phyloP scores from a whole-genome alignment of 2,888 invertebrate species.

The Quadroppia sp. region DNA sequence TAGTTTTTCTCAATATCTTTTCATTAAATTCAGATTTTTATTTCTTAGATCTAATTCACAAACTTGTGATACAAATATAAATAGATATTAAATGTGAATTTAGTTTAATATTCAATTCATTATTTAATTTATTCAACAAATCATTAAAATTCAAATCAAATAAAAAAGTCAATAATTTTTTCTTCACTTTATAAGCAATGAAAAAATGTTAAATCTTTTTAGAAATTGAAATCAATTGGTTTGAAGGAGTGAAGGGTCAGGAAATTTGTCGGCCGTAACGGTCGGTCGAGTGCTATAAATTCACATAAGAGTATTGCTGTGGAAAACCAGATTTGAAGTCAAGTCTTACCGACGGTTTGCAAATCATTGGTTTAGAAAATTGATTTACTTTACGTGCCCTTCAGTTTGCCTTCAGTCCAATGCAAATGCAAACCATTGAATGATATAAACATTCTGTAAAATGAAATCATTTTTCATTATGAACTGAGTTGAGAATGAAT shows the following conservation, averaged over 20 bases:
- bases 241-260: conserved; percentile 12
- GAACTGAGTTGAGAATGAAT: neutral
- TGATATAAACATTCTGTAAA: neutral
- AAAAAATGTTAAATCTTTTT: neutral
- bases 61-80: no score
- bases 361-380: conserved; percentile 31
- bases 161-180: neutral
- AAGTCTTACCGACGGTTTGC: conserved; percentile 15
- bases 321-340: conserved; percentile 17
- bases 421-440: neutral
- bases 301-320: conserved; percentile 19
- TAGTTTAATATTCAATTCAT: no score
- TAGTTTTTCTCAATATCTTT: neutral
- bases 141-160: neutral
- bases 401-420: neutral
- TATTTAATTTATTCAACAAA: no score
- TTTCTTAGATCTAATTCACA: no score
- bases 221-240: neutral
- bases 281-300: conserved; percentile 10
- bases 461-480: neutral
- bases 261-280: neutral
- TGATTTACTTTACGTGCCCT: conserved; percentile 17
- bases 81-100: no score
- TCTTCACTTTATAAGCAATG: neutral
- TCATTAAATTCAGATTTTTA: no score